Percentiles rank a stretch among this genome's conserved stretches.
Evolutionary conservation across 2,888 invertebrate genomes (phyloP).

Genomic region (Drosophila basisetae): DNA sequence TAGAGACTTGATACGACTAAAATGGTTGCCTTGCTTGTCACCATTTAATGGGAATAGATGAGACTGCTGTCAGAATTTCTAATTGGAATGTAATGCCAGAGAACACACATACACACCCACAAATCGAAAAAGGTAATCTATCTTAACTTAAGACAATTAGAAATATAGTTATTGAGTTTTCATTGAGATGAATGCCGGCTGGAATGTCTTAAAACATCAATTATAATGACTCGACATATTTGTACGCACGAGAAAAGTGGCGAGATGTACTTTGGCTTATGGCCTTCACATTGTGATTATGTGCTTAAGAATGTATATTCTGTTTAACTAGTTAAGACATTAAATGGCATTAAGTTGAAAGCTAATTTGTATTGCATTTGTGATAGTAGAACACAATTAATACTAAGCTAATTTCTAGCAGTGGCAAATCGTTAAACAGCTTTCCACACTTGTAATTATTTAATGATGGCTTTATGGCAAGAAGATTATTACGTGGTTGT

Average conservation of each 20-base stretch:
- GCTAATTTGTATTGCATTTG: not conserved
- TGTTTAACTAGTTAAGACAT: conserved; percentile 13
- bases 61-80: conserved; percentile 58
- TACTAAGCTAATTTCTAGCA: not conserved
- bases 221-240: conserved; percentile 22
- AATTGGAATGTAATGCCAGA: conserved; percentile 44
- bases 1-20: conserved; percentile 6
- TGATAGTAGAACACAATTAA: conserved; percentile 7
- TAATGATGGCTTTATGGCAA: conserved; percentile 12
- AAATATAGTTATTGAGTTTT: conserved; percentile 39
- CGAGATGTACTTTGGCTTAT: conserved; percentile 5
- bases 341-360: conserved; percentile 13
- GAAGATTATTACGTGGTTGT: conserved; percentile 21
- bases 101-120: not conserved
- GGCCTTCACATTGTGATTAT: conserved; percentile 2
- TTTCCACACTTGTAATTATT: conserved; percentile 16
- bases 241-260: not conserved
- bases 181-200: conserved; percentile 30
- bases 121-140: conserved; percentile 16
- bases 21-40: conserved; percentile 38
- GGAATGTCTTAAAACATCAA: conserved; percentile 28
- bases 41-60: conserved; percentile 64
- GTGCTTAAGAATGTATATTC: conserved; percentile 6
- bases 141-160: conserved; percentile 17
- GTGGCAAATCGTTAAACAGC: conserved; percentile 16